Percentiles rank a stretch among this genome's conserved stretches.
phyloP scores from a whole-genome alignment of 2,888 invertebrate species.

The Coelinius sp. region DNA sequence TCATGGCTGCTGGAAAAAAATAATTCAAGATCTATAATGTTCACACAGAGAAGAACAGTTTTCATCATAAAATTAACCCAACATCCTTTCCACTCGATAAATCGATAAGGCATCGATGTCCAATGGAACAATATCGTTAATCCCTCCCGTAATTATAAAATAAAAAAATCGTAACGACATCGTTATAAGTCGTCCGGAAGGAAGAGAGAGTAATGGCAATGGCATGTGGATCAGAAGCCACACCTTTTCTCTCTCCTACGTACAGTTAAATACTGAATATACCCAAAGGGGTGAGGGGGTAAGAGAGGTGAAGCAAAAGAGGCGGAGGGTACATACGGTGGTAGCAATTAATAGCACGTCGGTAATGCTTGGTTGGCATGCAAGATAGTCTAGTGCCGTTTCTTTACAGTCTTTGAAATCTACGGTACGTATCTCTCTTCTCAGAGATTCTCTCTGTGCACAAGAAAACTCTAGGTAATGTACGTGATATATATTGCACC shows the following conservation, averaged over 20 bases:
- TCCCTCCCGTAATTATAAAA: background rate
- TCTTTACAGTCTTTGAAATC: conserved; percentile 49
- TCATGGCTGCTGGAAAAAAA: too few relatives aligned
- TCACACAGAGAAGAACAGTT: too few relatives aligned
- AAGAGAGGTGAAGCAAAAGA: background rate
- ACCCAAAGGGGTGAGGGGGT: background rate
- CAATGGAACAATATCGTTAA: background rate
- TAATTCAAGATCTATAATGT: too few relatives aligned
- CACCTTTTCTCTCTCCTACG: conserved; percentile 51
- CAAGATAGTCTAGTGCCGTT: conserved; percentile 55
- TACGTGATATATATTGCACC: background rate
- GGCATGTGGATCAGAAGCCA: conserved; percentile 42
- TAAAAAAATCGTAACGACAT: background rate
- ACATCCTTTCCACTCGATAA: background rate
- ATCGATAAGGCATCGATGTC: background rate
- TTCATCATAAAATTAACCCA: background rate
- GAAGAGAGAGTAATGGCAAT: conserved; percentile 27
- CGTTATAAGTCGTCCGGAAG: conserved; percentile 2
- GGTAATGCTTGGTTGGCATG: conserved; percentile 64
- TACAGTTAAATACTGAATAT: background rate
- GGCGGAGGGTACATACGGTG: conserved; percentile 45
- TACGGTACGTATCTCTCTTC: background rate
- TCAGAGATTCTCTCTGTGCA: background rate
- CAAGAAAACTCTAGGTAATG: background rate
- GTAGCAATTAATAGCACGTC: conserved; percentile 64